Evolutionary conservation across 2,797 vertebrate genomes (phyloP), one percentile per base, ranked within the genome.

Genomic region (Lithobates sylvaticus): DNA sequence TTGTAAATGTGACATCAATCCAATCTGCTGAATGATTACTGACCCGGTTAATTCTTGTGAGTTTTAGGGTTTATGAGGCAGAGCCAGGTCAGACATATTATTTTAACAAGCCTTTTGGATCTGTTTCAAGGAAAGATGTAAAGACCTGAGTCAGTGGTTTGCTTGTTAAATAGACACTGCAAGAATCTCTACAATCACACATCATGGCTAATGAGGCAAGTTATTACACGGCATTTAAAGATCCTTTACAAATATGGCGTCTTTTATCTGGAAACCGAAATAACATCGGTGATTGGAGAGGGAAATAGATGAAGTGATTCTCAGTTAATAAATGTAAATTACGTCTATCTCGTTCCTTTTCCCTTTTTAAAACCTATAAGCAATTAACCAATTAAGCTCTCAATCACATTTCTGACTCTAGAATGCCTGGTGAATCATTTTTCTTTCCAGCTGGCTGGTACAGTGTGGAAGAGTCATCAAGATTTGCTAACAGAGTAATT

Each of bases 291-390:
- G 47, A 58, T 71, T 54, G 10, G 65, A 50, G 44, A n/a, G 36
- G 64, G 29, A 58, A 77, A 70, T n/a, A 12, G 18, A 36, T 78
- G 34, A n/a, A 78, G 76, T 39, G 44, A 65, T 32, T 84, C 61
- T 71, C 67, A 78, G 83, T 84, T 84, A 78, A 72, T 84, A 84
- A 84, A 84, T 78, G 47, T 78, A 84, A 84, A 84, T 84, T 50
- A 84, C 21, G 42, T 50, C 58, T 42, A 64, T 5, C 26, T 6
- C 39, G n/a, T 27, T 44, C 47, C 12, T 44, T 78, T 78, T 13
- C 5, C 16, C 12, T 32, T 78, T 26, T 44, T 70, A 47, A 72
- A 58, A 61, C 70, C 13, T 64, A 34, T n/a, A 82, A 29, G 69
- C 67, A 61, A 36, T 73, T 72, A 64, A 73, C 18, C 70, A 32